These are phyloP conservation scores for Ophion ellenae DNA, from an alignment of 2,888 invertebrate species.

Conservation along the genomic window DNA sequence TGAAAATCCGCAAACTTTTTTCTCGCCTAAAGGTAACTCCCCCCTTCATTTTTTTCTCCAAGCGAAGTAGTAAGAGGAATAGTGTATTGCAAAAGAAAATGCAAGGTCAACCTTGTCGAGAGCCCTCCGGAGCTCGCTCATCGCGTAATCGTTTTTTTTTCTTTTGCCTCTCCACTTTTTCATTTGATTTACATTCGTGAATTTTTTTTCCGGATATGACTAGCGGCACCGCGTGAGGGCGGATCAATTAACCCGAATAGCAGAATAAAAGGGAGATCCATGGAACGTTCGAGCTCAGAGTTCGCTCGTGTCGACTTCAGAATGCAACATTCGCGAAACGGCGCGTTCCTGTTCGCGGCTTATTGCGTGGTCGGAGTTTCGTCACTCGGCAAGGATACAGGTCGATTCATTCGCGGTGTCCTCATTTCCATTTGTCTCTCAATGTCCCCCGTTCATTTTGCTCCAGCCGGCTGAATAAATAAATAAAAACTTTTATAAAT, in stretches of 20 bases:
- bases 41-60: neutral
- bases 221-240: constrained; percentile 29
- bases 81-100: constrained; percentile 30
- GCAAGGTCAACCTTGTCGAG: constrained; percentile 50
- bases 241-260: constrained; percentile 61
- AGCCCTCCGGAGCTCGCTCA: constrained; percentile 30
- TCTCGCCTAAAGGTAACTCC: too few species aligned
- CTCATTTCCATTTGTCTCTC: too few species aligned
- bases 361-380: constrained; percentile 6
- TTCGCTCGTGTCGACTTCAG: constrained; percentile 38
- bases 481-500: too few species aligned
- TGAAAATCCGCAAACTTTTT: too few species aligned
- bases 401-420: constrained; percentile 16
- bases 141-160: constrained; percentile 12
- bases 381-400: constrained; percentile 35
- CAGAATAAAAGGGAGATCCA: constrained; percentile 59
- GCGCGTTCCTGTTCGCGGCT: constrained; percentile 40
- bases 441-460: too few species aligned
- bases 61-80: constrained; percentile 13
- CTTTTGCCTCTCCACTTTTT: constrained; percentile 30
- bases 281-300: constrained; percentile 49
- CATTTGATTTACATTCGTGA: neutral
- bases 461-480: too few species aligned
- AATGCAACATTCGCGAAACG: constrained; percentile 45
- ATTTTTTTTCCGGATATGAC: constrained; percentile 17